A percentile compares a stretch with the other conserved stretches of the same genome.
These are phyloP conservation scores for Budorcas taxicolor DNA, from an alignment of 2,113 vertebrate species.

Conservation along the genomic window DNA sequence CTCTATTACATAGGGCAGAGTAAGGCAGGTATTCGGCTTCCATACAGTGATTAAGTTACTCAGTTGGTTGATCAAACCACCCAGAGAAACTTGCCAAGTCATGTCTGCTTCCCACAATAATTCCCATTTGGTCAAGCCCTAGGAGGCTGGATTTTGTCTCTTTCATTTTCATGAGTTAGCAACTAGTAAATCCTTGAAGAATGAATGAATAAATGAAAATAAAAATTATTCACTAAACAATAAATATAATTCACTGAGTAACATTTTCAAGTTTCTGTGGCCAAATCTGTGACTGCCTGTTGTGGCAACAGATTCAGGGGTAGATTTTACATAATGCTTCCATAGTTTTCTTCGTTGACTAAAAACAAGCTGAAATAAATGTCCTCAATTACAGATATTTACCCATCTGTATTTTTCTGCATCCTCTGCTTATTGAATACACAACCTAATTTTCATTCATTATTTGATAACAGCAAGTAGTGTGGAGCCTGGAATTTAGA, in stretches of 20 bases:
- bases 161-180: not conserved
- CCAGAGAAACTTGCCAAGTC: not conserved
- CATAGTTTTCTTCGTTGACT: not conserved
- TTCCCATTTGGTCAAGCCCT: slow-evolving; percentile 1
- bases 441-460: not conserved
- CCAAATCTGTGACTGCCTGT: not conserved
- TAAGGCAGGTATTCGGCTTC: not conserved
- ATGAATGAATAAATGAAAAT: not conserved
- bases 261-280: not conserved
- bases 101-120: not conserved
- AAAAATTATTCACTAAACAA: not conserved
- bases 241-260: not conserved
- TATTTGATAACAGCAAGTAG: not conserved
- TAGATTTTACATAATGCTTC: not conserved
- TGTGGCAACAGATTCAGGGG: not conserved
- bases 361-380: not conserved
- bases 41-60: not conserved
- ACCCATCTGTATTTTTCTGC: not conserved
- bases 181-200: not conserved
- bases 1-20: not conserved
- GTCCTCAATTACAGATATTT: not conserved
- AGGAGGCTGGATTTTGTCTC: not conserved
- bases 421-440: not conserved
- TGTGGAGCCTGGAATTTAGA: not conserved
- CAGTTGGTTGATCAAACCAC: not conserved